Evolutionary conservation across 35 echinoderm and acorn worm species (phyloP), one percentile per base, ranked within the genome.

Genomic region (Apostichopus parvimensis): DNA sequence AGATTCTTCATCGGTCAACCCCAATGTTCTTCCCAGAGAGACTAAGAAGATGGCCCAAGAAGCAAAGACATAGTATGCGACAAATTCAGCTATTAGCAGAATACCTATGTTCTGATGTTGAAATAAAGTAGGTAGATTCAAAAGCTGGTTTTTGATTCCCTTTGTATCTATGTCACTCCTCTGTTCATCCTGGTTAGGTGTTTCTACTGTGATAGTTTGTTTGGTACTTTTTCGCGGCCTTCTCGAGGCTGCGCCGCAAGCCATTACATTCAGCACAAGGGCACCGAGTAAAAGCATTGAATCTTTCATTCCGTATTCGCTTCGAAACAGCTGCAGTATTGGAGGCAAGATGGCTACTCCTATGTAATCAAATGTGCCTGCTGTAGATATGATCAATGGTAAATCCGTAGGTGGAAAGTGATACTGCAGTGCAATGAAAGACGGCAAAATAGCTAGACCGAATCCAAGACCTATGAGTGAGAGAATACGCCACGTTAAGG

Each of bases 21-120:
- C 85, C 6, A 26, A 12, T 9, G 56, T 57, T 66, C 9, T 87
- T 13, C 85, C 85, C 6, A 87, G 11, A 10, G 85, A 87, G 10
- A 87, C 85, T 59, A 87, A 34, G 58, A 87, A 87, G 8, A 87
- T 87, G 17, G 85, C 85, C 85, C 85, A 87, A 1, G 59, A 57
- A 22, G 85, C 28, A 13, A 87, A 66, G 3, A 61, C 13, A 14
- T 87, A 64, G 56, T 25, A 8, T 14, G 56, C 24, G 1, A 34
- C 8, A 62, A 59, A 22, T 11, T 87, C 85, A 5, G 70, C 11
- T 3, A 13, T 18, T 7, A 88, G 25, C 12, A 88, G 3, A 25
- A 24, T 88, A 12, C 59, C 59, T 6, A 88, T 20, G 22, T 70
- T 56, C 20, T 45, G 55, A 53, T 88, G 86, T 23, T 70, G 55